A percentile compares a stretch with the other conserved stretches of the same genome.
phyloP scores from a whole-genome alignment of 37 sponge, comb jelly and placozoan species.

The Amphimedon queenslandica region DNA sequence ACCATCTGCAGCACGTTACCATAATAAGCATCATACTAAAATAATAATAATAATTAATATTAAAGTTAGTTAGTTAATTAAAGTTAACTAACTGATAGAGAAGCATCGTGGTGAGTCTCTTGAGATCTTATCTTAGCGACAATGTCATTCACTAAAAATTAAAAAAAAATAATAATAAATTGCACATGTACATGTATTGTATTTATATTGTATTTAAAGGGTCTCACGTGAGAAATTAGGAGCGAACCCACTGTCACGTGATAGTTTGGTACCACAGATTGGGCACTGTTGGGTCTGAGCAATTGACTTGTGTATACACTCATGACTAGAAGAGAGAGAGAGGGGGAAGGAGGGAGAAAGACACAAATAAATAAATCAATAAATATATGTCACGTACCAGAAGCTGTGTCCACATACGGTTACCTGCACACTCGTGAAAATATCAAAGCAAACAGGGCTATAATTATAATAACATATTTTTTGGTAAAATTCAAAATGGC shows the following conservation, averaged over 20 bases:
- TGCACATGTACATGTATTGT: too few species aligned
- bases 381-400: conserved; percentile 22
- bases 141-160: conserved; percentile 46
- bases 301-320: conserved; percentile 14
- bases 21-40: too few species aligned
- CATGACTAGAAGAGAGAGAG: conserved; percentile 3
- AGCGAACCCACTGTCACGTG: conserved; percentile 21
- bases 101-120: too few species aligned
- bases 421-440: conserved; percentile 19
- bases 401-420: conserved; percentile 57
- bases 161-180: too few species aligned
- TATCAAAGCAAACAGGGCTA: conserved; percentile 52
- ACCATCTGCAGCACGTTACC: too few species aligned
- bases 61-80: too few species aligned
- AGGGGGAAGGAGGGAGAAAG: too few species aligned
- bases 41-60: too few species aligned
- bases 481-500: not conserved
- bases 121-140: conserved; percentile 36
- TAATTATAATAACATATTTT: not conserved
- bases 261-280: conserved; percentile 24
- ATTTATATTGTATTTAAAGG: too few species aligned
- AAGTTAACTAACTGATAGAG: too few species aligned
- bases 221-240: conserved; percentile 27
- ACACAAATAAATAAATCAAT: not conserved
- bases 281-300: conserved; percentile 33